Conservation (phyloP, 1,140 invertebrate species). For the Lepidostoma basale region DNA sequence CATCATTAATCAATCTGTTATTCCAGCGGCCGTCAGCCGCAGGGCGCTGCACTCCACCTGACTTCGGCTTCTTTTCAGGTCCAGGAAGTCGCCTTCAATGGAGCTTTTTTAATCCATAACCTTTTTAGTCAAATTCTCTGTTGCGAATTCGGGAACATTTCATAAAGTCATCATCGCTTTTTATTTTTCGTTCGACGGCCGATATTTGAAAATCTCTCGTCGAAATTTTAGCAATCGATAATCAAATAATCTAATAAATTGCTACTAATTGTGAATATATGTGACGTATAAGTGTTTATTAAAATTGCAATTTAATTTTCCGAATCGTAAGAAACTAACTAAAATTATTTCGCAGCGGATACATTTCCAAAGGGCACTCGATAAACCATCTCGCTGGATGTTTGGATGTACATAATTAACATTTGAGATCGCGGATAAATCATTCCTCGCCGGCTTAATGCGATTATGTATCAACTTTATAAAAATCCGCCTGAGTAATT, state of each 20-base stretch:
- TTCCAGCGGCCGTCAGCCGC: slow-evolving; percentile 18
- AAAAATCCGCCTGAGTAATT: too few relatives aligned
- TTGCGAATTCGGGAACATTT: too few relatives aligned
- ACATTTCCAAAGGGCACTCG: not conserved
- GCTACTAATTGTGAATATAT: too few relatives aligned
- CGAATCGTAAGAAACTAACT: not conserved
- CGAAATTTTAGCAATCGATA: too few relatives aligned
- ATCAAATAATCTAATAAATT: too few relatives aligned
- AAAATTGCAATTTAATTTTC: too few relatives aligned
- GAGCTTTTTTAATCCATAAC: not conserved
- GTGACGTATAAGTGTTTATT: too few relatives aligned
- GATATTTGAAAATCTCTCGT: too few relatives aligned
- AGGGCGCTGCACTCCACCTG: not conserved
- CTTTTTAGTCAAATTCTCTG: too few relatives aligned
- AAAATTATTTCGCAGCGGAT: slow-evolving; percentile 4
- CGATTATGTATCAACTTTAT: too few relatives aligned
- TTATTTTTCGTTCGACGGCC: too few relatives aligned
- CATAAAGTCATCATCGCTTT: too few relatives aligned
- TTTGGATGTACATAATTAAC: not conserved
- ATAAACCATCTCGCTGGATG: not conserved
- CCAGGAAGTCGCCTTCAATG: not conserved
- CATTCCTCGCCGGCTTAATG: not conserved
- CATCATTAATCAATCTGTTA: slow-evolving; percentile 40
- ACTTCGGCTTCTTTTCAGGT: slow-evolving; percentile 1
- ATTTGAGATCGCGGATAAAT: not conserved